phyloP scores from a whole-genome alignment of 2,797 vertebrate species.

The Triplophysa bombifrons region DNA sequence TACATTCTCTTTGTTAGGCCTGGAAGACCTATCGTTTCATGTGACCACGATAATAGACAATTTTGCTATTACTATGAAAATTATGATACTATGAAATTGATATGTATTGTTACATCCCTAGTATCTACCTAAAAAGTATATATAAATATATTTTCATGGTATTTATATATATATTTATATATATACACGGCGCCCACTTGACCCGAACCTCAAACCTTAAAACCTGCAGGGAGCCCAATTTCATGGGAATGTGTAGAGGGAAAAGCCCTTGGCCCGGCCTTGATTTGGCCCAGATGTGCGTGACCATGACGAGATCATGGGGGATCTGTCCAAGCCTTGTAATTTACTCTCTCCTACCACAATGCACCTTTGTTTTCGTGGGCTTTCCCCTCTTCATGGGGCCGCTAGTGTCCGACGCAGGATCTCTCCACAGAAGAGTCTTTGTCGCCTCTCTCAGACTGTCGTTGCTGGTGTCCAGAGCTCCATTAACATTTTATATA shows the following conservation, averaged over 20 bases:
- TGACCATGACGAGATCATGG: slow-evolving; percentile 26
- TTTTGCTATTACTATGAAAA: no score
- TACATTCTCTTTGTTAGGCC: no score
- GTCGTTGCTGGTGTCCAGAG: slow-evolving; percentile 23
- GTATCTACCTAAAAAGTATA: no score
- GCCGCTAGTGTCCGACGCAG: slow-evolving; percentile 31
- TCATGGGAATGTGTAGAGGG: slow-evolving; percentile 12
- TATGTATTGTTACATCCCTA: no score
- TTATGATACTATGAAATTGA: no score
- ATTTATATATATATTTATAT: no score
- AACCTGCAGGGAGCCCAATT: background rate
- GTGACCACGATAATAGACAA: no score
- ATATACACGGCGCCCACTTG: no score
- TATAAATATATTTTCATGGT: no score
- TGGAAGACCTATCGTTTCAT: no score
- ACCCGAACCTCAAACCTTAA: no score
- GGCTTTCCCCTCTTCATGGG: slow-evolving; percentile 32
- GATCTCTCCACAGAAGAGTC: slow-evolving; percentile 49
- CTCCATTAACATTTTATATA: background rate
- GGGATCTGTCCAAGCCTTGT: slow-evolving; percentile 59
- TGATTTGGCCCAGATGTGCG: slow-evolving; percentile 70
- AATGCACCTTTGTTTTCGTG: slow-evolving; percentile 63
- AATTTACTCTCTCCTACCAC: slow-evolving; percentile 53
- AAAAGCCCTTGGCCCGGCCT: slow-evolving; percentile 2
- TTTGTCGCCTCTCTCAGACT: slow-evolving; percentile 51